Conservation (phyloP, 1,140 invertebrate species). For the Hylaeus anthracinus region DNA sequence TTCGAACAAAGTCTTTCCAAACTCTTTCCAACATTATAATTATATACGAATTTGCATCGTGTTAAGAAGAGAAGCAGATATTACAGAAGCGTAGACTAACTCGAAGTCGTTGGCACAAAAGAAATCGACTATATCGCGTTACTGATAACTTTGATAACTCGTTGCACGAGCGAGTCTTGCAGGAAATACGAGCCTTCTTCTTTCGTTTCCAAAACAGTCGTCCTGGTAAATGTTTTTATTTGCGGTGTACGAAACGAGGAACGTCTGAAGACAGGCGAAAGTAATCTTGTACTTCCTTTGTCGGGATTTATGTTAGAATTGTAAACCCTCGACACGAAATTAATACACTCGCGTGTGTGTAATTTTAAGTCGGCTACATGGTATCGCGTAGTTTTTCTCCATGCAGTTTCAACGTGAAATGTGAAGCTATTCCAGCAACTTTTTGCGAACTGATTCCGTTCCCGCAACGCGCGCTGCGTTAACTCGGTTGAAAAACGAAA, state of each 20-base stretch:
- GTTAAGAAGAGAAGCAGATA: neutral
- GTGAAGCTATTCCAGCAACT: conserved; percentile 26
- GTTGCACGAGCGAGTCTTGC: neutral
- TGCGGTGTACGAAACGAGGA: neutral
- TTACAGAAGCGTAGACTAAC: neutral
- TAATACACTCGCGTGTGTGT: neutral
- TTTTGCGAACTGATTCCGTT: conserved; percentile 22
- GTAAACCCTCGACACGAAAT: neutral
- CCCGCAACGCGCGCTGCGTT: conserved; percentile 9
- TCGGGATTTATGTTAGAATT: neutral
- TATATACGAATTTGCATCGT: neutral
- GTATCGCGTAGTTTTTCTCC: conserved; percentile 17
- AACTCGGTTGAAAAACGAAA: conserved; percentile 15
- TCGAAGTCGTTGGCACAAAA: conserved; percentile 2
- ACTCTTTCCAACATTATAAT: too few species aligned
- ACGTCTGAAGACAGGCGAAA: too few species aligned
- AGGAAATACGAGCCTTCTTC: neutral
- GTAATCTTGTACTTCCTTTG: too few species aligned
- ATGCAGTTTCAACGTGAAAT: conserved; percentile 12
- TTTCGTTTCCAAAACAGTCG: neutral
- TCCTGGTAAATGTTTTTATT: neutral
- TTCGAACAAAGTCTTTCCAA: conserved; percentile 22
- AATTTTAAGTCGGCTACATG: conserved; percentile 17
- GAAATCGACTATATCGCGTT: conserved; percentile 19
- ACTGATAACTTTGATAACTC: conserved; percentile 28